Conservation (phyloP, 2,113 vertebrate species). For the Caloenas nicobarica region DNA sequence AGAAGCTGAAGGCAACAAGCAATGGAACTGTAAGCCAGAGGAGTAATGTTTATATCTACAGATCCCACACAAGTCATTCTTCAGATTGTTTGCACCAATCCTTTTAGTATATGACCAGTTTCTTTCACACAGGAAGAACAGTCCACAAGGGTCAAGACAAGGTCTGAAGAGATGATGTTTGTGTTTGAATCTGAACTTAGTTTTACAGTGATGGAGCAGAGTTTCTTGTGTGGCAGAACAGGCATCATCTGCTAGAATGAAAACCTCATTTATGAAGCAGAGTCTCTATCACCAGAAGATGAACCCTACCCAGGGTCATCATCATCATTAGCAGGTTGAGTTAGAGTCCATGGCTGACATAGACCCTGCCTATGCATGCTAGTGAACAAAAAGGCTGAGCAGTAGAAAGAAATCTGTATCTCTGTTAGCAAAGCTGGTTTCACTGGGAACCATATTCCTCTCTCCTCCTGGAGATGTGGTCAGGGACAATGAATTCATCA, state of each 20-base stretch:
- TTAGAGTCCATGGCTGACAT: neutral
- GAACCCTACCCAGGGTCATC: neutral
- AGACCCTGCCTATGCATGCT: neutral
- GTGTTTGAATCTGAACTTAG: neutral
- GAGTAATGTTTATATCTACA: neutral
- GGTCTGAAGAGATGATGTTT: neutral
- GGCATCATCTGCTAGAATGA: neutral
- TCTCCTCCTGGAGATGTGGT: neutral
- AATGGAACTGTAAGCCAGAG: neutral
- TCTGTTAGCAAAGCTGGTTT: neutral
- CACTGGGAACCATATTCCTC: neutral
- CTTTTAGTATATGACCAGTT: neutral
- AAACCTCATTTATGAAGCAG: neutral
- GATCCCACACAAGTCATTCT: neutral
- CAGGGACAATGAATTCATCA: conserved; percentile 60
- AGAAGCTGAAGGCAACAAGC: neutral
- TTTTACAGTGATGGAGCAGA: neutral
- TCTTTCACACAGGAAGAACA: neutral
- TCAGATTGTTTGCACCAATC: neutral
- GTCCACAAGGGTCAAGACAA: neutral
- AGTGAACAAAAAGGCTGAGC: neutral
- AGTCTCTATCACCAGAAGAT: neutral
- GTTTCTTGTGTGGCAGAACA: neutral
- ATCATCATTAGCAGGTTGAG: neutral
- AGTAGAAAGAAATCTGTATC: neutral